A percentile compares a stretch with the other conserved stretches of the same genome.
Evolutionary conservation across 1,140 invertebrate species (phyloP).

Genomic region (Sitobion miscanthi): DNA sequence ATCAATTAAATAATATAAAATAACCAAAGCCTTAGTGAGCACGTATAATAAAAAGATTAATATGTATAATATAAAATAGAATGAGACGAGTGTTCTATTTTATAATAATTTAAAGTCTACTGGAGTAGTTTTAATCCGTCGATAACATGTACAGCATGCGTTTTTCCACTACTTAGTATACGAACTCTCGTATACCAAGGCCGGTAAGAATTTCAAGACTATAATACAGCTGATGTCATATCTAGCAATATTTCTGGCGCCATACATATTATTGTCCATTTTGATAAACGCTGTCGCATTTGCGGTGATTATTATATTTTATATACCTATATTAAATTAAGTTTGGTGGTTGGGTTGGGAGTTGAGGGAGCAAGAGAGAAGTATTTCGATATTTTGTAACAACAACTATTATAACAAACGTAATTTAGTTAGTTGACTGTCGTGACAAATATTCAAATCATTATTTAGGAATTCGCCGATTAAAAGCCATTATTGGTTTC

Average conservation of each 20-base stretch:
- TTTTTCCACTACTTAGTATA: neutral
- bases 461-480: neutral
- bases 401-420: neutral
- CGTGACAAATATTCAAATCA: neutral
- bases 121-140: neutral
- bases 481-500: neutral
- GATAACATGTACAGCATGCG: neutral
- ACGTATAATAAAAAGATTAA: constrained; percentile 10
- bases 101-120: neutral
- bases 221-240: constrained; percentile 12
- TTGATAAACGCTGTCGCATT: neutral
- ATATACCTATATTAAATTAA: neutral
- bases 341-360: too few species aligned
- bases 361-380: neutral
- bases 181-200: neutral
- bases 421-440: neutral
- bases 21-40: neutral
- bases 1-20: neutral
- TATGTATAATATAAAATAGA: neutral
- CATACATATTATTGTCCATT: neutral
- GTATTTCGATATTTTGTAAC: neutral
- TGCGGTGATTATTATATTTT: neutral
- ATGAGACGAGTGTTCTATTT: neutral
- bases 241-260: neutral
- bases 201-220: neutral